Evolutionary conservation across 2,888 invertebrate species (phyloP), one percentile per base, ranked within the genome.

Genomic region (Leucophenga maculata): DNA sequence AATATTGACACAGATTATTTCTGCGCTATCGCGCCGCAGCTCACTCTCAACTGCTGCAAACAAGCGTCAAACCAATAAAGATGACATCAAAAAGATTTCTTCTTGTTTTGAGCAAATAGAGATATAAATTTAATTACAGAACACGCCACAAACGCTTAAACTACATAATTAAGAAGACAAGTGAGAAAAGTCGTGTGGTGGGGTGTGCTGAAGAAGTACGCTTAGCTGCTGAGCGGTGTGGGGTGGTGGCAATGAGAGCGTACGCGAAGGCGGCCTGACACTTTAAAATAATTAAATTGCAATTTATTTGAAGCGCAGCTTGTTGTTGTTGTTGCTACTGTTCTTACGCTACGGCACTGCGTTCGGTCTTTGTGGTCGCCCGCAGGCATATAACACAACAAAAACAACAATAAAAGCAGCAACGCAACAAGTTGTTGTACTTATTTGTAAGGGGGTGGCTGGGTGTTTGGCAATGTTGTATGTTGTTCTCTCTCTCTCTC

Each of bases 281-380:
- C 76, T 75, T 68, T 69, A 65, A 76, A 77, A 76, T 84, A 85
- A 84, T 84, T 84, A 84, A 84, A 85, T 82, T 79, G 84, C 85
- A 85, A 85, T 84, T 84, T 78, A 78, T 77, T 78, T 79, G 72
- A 77, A 82, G 82, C 81, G 78, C 69, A 67, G 18, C 70, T 57
- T 14, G 18, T 32, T 52, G 14, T 22, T 59, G 54, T 16, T 55
- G n/a, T 48, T 50, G n/a, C 16, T 66, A 44, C 57, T 48, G 55
- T 39, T 39, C 4, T 26, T 2, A 26, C 2, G 39, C 39, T 6
- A 8, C 39, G 8, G 39, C 39, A 9, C 39, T 39, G 39, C 39
- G 32, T 3, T 32, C 32, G 39, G 39, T 39, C 11, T 39, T 39
- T 39, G 39, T 11, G 39, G 39, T 39, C 11, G 39, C 39, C 16